Conservation (phyloP, 1,140 invertebrate genomes). For the Euura lappo region DNA sequence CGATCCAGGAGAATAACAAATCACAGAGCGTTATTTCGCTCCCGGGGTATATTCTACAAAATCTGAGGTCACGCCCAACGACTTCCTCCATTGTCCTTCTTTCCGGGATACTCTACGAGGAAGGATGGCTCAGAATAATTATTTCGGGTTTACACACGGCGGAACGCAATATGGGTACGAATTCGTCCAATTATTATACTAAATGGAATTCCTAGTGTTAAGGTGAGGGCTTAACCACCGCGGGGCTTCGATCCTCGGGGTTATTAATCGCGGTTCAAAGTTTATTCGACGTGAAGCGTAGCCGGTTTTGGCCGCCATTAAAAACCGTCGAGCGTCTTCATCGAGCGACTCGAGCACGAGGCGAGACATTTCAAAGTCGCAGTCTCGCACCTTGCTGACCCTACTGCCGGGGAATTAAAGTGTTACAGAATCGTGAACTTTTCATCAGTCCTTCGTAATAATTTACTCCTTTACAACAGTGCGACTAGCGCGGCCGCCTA, state of each 20-base stretch:
- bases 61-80: slow-evolving; percentile 53
- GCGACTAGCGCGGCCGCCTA: slow-evolving; percentile 77
- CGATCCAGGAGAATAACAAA: slow-evolving; percentile 35
- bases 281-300: slow-evolving; percentile 35
- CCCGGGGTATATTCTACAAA: slow-evolving; percentile 35
- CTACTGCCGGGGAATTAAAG: too few species aligned
- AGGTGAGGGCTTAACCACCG: slow-evolving; percentile 24
- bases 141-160: slow-evolving; percentile 89
- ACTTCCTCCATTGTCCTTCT: slow-evolving; percentile 56
- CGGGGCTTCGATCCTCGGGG: slow-evolving; percentile 18
- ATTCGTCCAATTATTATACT: slow-evolving; percentile 37
- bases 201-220: slow-evolving; percentile 36
- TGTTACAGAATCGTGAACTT: not conserved
- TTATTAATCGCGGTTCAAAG: slow-evolving; percentile 19
- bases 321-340: slow-evolving; percentile 31
- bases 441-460: not conserved
- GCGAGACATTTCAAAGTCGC: not conserved
- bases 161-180: slow-evolving; percentile 88
- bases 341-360: not conserved
- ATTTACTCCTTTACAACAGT: slow-evolving; percentile 29
- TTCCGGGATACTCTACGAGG: slow-evolving; percentile 55
- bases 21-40: slow-evolving; percentile 23
- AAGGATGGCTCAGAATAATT: slow-evolving; percentile 89
- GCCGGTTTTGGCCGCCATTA: slow-evolving; percentile 55
- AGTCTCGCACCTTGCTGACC: too few species aligned